Evolutionary conservation across 2,797 vertebrate species (phyloP).

Genomic region (Orientallactaga sibirica): DNA sequence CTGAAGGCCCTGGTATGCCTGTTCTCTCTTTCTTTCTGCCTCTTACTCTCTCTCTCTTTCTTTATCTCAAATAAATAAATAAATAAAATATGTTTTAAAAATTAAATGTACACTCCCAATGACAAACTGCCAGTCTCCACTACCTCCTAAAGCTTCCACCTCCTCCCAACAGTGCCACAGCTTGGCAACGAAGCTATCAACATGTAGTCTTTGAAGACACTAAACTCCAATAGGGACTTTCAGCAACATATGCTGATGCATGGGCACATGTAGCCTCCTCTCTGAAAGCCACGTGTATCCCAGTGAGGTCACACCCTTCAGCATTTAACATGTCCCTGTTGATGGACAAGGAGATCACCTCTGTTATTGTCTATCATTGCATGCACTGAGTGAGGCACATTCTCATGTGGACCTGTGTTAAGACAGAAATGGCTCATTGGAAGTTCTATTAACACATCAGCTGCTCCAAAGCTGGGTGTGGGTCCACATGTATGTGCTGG

Average conservation of each 20-base stretch:
- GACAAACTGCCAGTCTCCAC: background rate
- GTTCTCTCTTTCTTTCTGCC: no score
- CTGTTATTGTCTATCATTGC: background rate
- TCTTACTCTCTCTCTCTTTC: no score
- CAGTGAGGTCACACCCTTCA: rapidly evolving
- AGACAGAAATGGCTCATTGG: no score
- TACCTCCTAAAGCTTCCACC: background rate
- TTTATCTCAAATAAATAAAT: no score
- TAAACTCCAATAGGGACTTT: background rate
- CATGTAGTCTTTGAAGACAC: background rate
- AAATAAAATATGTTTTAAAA: no score
- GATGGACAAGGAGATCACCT: background rate
- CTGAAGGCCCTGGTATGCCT: no score
- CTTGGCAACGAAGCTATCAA: background rate
- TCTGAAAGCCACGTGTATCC: background rate
- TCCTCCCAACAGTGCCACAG: background rate
- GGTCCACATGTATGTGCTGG: no score
- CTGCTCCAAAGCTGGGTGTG: no score
- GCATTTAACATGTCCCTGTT: background rate
- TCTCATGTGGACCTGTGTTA: no score
- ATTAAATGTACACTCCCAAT: background rate
- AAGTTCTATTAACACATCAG: no score
- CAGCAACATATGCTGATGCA: no score
- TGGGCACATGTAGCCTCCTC: background rate
- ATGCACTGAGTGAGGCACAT: no score